These are phyloP conservation scores for Hippocampus zosterae DNA, from an alignment of 2,113 vertebrate genomes.

Conservation along the genomic window DNA sequence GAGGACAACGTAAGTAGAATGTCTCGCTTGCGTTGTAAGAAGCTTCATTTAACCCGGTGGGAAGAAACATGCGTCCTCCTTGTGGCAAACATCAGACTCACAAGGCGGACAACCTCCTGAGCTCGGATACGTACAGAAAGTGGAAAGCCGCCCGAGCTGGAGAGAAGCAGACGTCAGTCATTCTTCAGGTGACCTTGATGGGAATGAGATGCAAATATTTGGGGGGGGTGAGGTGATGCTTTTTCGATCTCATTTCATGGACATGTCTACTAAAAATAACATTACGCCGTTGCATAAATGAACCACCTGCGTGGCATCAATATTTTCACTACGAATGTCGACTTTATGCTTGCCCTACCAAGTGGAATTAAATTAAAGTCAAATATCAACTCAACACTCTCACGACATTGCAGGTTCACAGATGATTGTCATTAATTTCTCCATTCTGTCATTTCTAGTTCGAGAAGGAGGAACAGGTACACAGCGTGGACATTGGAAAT, in stretches of 20 bases:
- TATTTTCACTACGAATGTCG: too few relatives aligned
- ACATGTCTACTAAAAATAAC: too few relatives aligned
- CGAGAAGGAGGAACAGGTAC: slow-evolving; percentile 86
- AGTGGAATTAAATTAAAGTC: too few relatives aligned
- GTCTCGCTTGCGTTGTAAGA: background rate
- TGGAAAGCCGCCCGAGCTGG: slow-evolving; percentile 80
- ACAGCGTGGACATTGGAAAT: slow-evolving; percentile 86
- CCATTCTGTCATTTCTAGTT: slow-evolving; percentile 61
- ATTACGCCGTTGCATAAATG: too few relatives aligned
- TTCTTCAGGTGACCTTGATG: slow-evolving; percentile 74
- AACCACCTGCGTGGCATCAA: too few relatives aligned
- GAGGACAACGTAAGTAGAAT: slow-evolving; percentile 76
- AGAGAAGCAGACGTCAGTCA: slow-evolving; percentile 83
- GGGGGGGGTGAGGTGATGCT: too few relatives aligned
- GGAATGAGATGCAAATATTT: background rate
- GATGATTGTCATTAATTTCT: background rate
- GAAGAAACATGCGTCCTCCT: background rate
- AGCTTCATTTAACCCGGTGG: background rate
- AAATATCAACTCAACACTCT: too few relatives aligned
- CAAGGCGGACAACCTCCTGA: slow-evolving; percentile 84
- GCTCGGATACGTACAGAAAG: slow-evolving; percentile 84
- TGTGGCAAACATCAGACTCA: slow-evolving; percentile 71
- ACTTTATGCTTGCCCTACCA: too few relatives aligned
- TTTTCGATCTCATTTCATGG: too few relatives aligned
- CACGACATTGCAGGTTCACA: too few relatives aligned